Evolutionary conservation across 2,888 invertebrate genomes (phyloP), one percentile per base, ranked within the genome.

Genomic region (Parnassius orleans): DNA sequence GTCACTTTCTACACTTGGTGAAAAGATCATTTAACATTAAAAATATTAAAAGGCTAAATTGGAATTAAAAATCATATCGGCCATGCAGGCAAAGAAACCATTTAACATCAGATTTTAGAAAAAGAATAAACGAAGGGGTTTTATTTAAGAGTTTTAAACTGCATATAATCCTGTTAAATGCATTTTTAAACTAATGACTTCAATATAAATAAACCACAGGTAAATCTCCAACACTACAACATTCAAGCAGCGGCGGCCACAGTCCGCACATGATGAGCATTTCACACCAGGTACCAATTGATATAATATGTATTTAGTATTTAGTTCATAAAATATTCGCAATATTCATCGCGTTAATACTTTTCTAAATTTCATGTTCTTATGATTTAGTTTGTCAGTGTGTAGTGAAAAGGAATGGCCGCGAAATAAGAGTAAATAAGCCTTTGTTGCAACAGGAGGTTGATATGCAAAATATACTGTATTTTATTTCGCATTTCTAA

Each of bases 141-240:
- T 33, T 33, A 33, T 33, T 33, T 33, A 33, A 33, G 7, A 33
- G 33, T 33, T 33, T 33, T 33, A 33, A 33, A 33, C 33, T 1
- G 7, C 33, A 33, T 7, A 7, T 33, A 33, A 33, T 33, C 33
- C 33, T 33, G 33, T 7, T 33, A 7, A 33, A 33, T 33, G 33
- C 33, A 33, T 33, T 7, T 33, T 33, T 33, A 33, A 33, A 33
- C 7, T 33, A 33, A 0, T 33, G 33, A 33, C 5, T 33, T 33
- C 33, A 33, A 5, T 33, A 33, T 33, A 7, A 33, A 33, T 33
- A 33, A 33, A 5, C 19, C 2, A 33, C 74, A 90, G 90, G 90
- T 69, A 89, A 90, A 79, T 90, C 90, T 0, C 90, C 90, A 0
- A 90, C 90, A 0, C 75, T 84, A 66, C 85, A 84, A 48, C 75